Percentiles rank a stretch among this genome's conserved stretches.
Evolutionary conservation across 2,797 vertebrate species (phyloP).

Genomic region (Eulemur rubriventer): DNA sequence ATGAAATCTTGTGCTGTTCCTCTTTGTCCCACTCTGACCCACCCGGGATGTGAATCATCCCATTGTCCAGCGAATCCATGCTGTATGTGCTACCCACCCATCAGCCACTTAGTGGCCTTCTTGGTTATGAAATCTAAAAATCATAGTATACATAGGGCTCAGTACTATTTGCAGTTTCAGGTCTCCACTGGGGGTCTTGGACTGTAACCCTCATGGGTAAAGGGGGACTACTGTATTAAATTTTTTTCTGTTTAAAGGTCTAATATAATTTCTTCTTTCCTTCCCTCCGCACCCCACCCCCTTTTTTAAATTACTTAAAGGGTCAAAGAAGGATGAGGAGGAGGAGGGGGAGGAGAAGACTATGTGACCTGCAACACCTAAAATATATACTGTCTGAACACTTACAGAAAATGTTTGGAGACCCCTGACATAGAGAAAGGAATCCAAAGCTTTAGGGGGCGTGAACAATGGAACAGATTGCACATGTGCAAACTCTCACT

Average conservation of each 20-base stretch:
- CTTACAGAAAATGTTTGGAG: neutral
- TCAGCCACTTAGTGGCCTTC: neutral
- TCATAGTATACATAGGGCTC: neutral
- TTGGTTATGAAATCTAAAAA: neutral
- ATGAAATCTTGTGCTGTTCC: neutral
- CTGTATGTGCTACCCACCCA: neutral
- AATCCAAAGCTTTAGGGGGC: neutral
- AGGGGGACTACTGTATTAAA: neutral
- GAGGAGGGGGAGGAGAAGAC: neutral
- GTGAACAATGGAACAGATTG: neutral
- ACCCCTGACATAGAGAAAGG: neutral
- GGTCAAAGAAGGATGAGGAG: neutral
- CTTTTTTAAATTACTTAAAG: neutral
- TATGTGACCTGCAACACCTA: neutral
- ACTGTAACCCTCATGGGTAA: neutral
- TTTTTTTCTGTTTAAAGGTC: neutral
- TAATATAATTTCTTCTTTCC: neutral
- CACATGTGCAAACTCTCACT: neutral
- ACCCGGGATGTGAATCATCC: neutral
- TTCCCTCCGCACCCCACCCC: fast-evolving
- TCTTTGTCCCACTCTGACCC: neutral
- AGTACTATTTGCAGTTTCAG: neutral
- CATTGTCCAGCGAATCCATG: neutral
- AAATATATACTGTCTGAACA: neutral
- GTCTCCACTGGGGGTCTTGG: neutral